These are phyloP conservation scores for Oncorhynchus nerka DNA, from an alignment of 2,113 vertebrate genomes.

Conservation along the genomic window DNA sequence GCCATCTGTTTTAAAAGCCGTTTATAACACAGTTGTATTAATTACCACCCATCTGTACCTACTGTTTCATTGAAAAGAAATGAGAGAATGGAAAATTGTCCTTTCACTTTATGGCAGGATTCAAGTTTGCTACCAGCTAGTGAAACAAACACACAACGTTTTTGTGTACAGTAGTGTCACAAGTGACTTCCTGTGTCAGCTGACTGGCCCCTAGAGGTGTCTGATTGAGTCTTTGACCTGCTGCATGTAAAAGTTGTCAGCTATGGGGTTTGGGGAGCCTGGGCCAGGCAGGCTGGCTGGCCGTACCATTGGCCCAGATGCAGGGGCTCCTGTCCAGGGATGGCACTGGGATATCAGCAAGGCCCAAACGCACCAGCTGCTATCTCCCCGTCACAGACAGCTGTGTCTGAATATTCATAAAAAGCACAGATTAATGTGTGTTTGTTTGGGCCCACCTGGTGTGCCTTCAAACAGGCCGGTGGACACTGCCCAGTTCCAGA, in stretches of 20 bases:
- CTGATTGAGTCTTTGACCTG: slow-evolving; percentile 36
- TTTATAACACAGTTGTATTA: slow-evolving; percentile 7
- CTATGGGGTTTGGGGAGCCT: slow-evolving; percentile 33
- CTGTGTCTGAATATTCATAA: slow-evolving; percentile 75
- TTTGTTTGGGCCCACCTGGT: slow-evolving; percentile 58
- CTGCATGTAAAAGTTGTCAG: slow-evolving; percentile 26
- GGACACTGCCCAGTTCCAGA: slow-evolving; percentile 9
- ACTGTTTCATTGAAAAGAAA: not conserved
- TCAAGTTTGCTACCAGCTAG: not conserved
- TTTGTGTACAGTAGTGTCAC: slow-evolving; percentile 6
- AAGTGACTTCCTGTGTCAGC: slow-evolving; percentile 27
- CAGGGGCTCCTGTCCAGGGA: slow-evolving; percentile 62
- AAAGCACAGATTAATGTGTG: slow-evolving; percentile 62
- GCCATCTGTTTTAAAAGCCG: slow-evolving; percentile 43
- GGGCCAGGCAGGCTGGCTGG: slow-evolving; percentile 27
- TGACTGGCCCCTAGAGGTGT: slow-evolving; percentile 12
- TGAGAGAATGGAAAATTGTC: not conserved
- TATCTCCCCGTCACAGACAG: slow-evolving; percentile 69
- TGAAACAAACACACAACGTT: not conserved
- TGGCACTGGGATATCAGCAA: slow-evolving; percentile 60
- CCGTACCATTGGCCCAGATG: slow-evolving; percentile 59
- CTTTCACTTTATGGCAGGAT: not conserved
- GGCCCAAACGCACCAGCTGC: slow-evolving; percentile 63
- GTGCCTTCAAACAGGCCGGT: slow-evolving; percentile 12
- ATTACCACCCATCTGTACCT: slow-evolving; percentile 13